These are phyloP conservation scores for Adoxophyes honmai DNA, from an alignment of 1,140 invertebrate species.

Conservation along the genomic window DNA sequence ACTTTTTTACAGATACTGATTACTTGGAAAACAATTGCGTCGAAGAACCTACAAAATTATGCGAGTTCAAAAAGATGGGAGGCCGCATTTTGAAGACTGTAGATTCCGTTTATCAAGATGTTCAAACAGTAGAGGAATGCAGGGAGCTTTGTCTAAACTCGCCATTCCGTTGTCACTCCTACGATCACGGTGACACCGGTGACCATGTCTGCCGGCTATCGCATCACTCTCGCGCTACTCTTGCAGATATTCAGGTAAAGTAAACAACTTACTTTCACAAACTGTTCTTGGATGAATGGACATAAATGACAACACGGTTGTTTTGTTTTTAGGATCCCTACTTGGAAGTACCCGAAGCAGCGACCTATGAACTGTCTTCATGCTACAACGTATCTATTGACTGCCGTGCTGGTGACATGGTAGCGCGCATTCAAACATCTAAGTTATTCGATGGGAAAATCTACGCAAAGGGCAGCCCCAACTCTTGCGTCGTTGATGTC, in stretches of 20 bases:
- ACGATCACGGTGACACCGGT: slow-evolving; percentile 94
- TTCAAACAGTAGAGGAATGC: slow-evolving; percentile 90
- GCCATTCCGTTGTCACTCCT: slow-evolving; percentile 92
- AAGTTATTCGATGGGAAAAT: slow-evolving; percentile 96
- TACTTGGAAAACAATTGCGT: slow-evolving; percentile 95
- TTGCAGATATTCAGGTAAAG: slow-evolving; percentile 89
- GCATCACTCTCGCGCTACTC: slow-evolving; percentile 92
- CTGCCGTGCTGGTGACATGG: slow-evolving; percentile 94
- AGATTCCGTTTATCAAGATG: slow-evolving; percentile 94
- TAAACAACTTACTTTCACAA: not conserved
- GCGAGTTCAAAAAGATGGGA: slow-evolving; percentile 93
- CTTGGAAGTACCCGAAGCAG: slow-evolving; percentile 91
- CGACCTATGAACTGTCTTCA: slow-evolving; percentile 94
- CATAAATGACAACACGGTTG: too few species aligned
- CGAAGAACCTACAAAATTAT: slow-evolving; percentile 92
- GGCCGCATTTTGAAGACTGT: slow-evolving; percentile 95
- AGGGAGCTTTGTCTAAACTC: slow-evolving; percentile 92
- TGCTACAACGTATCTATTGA: slow-evolving; percentile 97
- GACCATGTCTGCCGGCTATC: slow-evolving; percentile 94
- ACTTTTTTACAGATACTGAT: slow-evolving; percentile 77
- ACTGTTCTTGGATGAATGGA: too few species aligned
- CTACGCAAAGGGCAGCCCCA: slow-evolving; percentile 94
- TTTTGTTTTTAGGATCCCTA: slow-evolving; percentile 85
- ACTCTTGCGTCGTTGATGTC: slow-evolving; percentile 93
- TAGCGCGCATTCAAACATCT: slow-evolving; percentile 93